These are phyloP conservation scores for Channallabes apus DNA, from an alignment of 2,797 vertebrate genomes.

Conservation along the genomic window DNA sequence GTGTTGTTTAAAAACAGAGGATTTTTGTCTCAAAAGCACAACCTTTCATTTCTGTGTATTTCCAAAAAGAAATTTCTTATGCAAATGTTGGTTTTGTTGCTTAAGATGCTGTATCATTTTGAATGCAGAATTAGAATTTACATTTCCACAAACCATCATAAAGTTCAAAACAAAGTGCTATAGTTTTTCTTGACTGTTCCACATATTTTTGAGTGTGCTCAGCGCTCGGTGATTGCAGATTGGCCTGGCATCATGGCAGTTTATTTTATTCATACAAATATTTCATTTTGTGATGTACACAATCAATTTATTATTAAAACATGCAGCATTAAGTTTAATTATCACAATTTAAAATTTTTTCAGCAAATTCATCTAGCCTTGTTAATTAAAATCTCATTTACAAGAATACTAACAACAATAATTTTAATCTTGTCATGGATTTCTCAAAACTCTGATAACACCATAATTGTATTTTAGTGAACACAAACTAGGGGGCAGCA, in stretches of 20 bases:
- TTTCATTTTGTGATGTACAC: neutral
- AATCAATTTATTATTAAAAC: neutral
- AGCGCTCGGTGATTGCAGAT: neutral
- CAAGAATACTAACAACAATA: neutral
- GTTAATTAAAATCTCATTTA: neutral
- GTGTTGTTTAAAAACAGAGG: neutral
- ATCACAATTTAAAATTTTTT: neutral
- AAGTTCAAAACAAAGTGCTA: neutral
- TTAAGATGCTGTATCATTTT: neutral
- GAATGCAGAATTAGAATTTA: neutral
- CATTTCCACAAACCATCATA: conserved; percentile 6
- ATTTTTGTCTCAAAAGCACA: neutral
- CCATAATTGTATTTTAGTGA: neutral
- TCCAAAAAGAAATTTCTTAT: neutral
- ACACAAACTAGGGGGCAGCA: neutral
- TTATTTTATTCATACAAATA: neutral
- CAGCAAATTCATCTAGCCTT: neutral
- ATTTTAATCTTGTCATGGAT: neutral
- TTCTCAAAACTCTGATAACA: neutral
- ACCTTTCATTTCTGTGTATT: neutral
- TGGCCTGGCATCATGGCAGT: neutral
- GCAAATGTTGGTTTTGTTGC: neutral
- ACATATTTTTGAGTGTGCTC: neutral
- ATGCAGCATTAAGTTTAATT: neutral
- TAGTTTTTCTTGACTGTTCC: neutral